Percentiles rank a stretch among this genome's conserved stretches.
phyloP scores from a whole-genome alignment of 2,888 invertebrate genomes.

The Drosophila neonasuta region DNA sequence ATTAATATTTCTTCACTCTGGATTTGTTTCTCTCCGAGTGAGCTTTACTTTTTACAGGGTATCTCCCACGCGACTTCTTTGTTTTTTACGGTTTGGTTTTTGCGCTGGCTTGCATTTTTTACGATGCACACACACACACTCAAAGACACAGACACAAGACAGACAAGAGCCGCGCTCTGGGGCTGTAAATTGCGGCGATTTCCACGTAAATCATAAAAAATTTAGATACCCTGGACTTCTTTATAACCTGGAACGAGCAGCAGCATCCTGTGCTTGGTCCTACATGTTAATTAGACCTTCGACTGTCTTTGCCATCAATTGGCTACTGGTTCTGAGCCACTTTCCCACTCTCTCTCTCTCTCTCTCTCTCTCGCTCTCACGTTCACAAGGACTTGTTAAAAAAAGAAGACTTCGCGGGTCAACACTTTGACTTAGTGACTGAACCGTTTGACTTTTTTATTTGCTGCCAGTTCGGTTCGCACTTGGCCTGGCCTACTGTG shows the following conservation, averaged over 20 bases:
- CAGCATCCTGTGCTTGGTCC: constrained; percentile 41
- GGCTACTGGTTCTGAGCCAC: constrained; percentile 70
- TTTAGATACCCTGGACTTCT: constrained; percentile 41
- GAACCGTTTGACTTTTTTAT: constrained; percentile 61
- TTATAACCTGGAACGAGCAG: constrained; percentile 18
- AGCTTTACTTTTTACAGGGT: constrained; percentile 1
- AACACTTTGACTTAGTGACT: constrained; percentile 55
- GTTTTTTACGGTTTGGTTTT: constrained; percentile 17
- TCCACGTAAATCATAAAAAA: constrained; percentile 78
- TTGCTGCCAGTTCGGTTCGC: background rate
- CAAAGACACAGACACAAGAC: background rate
- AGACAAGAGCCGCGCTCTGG: constrained; percentile 6
- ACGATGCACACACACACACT: constrained; percentile 47
- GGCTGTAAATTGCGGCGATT: constrained; percentile 63
- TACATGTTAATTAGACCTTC: constrained; percentile 74
- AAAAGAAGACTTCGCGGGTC: constrained; percentile 22
- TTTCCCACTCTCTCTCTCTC: background rate
- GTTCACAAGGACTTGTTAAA: constrained; percentile 78
- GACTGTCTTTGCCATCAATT: constrained; percentile 21
- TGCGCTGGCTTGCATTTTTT: constrained; percentile 63
- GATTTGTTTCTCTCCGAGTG: too few relatives aligned
- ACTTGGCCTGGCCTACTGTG: constrained; percentile 56
- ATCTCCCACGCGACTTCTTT: background rate
- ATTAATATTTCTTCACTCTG: too few relatives aligned
- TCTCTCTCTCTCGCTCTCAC: constrained; percentile 45